Evolutionary conservation across 2,888 invertebrate species (phyloP).

Genomic region (Hylaea fasciaria): DNA sequence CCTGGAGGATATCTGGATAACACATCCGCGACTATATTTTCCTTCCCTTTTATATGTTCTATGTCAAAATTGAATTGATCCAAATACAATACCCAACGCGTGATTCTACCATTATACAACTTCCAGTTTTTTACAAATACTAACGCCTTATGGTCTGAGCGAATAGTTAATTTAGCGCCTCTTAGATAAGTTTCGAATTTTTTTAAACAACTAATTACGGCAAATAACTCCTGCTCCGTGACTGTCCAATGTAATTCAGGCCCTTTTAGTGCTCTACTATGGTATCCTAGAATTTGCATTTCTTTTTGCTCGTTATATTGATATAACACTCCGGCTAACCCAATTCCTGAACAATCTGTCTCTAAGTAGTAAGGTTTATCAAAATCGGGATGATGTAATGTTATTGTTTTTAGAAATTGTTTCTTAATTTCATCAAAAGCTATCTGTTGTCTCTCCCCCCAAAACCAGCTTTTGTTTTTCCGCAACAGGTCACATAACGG

Average conservation of each 20-base stretch:
- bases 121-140: slow-evolving; percentile 42
- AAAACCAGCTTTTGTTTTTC: slow-evolving; percentile 31
- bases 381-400: slow-evolving; percentile 29
- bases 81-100: slow-evolving; percentile 40
- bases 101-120: slow-evolving; percentile 39
- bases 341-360: no score
- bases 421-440: slow-evolving; percentile 40
- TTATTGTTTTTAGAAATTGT: slow-evolving; percentile 29
- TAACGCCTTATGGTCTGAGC: slow-evolving; percentile 43
- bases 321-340: no score
- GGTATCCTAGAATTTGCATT: no score
- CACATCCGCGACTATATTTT: no score
- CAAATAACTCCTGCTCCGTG: slow-evolving; percentile 44
- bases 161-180: slow-evolving; percentile 37
- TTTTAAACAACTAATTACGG: slow-evolving; percentile 38
- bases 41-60: no score
- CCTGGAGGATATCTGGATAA: no score
- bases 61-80: slow-evolving; percentile 43
- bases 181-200: slow-evolving; percentile 46
- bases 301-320: no score
- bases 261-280: slow-evolving; percentile 33
- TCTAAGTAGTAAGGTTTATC: slow-evolving; percentile 31
- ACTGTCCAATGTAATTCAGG: slow-evolving; percentile 39
- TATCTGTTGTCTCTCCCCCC: slow-evolving; percentile 26
- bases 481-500: slow-evolving; percentile 41